Base-by-base conservation (phyloP, 1,140 invertebrate species). In the Nautilus pompilius region DNA sequence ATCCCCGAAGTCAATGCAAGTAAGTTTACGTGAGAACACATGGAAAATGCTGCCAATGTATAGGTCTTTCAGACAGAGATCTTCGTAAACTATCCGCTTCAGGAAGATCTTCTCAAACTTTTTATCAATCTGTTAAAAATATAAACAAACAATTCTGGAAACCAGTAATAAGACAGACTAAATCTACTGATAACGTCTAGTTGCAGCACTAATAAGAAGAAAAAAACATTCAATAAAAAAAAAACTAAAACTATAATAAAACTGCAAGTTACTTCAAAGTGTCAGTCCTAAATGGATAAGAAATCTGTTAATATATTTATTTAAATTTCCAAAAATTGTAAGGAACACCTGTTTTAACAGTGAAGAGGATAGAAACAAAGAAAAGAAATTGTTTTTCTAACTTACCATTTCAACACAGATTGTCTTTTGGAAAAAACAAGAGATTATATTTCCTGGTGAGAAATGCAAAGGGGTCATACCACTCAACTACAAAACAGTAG, bases 1-100 rank as follows among this genome's bases (percentile, higher is more conserved):
- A 83, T 93, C 90, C 2, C 87, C 91, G 83, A 90, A 93, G 81
- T 90, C 89, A 29, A 87, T 85, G 57, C 95, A 88, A 76, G 88
- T 90, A 45, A 95, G 87, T 66, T 89, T 86, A 48, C 92, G 82
- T 5, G 90, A 89, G 73, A 91, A 88, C 70, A 95, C 88, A 65
- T 88, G 89, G 3, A 95, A 82, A 22, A 88, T 88, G 61, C 88
- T 88, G 8, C 91, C 91, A 53, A 93, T 84, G 76, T 88, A 92
- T 73, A 95, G 87, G 80, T 90, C 89, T 29, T 87, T 86, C 22
- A 87, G 76, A 15, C 83, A 81, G 17, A 94, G 76, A 33, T 87
- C 88, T 55, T 89, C 87, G 33, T 89, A 88, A 82, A 88, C 88
- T 5, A 88, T 88, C 70, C 91, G 84, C 69, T 88, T 88, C 48